These are phyloP conservation scores for Indicator indicator DNA, from an alignment of 2,113 vertebrate species.

Conservation along the genomic window DNA sequence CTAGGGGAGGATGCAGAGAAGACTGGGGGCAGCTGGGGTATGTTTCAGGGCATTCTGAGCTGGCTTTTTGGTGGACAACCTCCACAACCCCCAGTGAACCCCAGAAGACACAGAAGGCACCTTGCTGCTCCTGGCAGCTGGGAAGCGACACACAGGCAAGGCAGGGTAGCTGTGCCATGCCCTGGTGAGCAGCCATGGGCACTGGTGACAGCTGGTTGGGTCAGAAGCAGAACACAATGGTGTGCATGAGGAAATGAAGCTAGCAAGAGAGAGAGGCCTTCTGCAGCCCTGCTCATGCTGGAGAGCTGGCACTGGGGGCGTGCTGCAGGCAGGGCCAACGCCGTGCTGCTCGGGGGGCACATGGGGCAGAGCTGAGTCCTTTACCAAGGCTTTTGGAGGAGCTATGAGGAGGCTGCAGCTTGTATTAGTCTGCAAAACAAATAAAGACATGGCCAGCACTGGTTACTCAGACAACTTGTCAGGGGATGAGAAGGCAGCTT, in stretches of 20 bases:
- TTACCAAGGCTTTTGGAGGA: constrained; percentile 67
- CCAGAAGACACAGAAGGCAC: neutral
- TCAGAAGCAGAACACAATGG: constrained; percentile 59
- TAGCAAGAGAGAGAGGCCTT: constrained; percentile 17
- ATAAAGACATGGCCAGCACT: constrained; percentile 61
- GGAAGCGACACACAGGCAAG: constrained; percentile 45
- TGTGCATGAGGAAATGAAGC: constrained; percentile 10
- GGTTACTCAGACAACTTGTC: neutral
- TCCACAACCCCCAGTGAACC: neutral
- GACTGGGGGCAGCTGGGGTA: neutral
- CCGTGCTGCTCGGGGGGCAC: constrained; percentile 9
- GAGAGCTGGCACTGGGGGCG: neutral
- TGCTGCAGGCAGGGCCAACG: neutral
- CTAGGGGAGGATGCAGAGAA: neutral
- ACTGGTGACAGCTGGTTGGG: constrained; percentile 38
- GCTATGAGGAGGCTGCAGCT: constrained; percentile 68
- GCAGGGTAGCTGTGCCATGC: constrained; percentile 34
- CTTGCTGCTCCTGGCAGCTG: neutral
- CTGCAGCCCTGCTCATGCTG: constrained; percentile 35
- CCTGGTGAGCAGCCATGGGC: constrained; percentile 61
- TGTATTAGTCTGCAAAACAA: constrained; percentile 76
- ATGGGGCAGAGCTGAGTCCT: constrained; percentile 53
- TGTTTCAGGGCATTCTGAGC: neutral
- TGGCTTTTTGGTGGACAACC: neutral
- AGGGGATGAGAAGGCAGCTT: neutral